These are phyloP conservation scores for Pseudoatta argentina DNA, from an alignment of 1,140 invertebrate genomes.

Conservation along the genomic window DNA sequence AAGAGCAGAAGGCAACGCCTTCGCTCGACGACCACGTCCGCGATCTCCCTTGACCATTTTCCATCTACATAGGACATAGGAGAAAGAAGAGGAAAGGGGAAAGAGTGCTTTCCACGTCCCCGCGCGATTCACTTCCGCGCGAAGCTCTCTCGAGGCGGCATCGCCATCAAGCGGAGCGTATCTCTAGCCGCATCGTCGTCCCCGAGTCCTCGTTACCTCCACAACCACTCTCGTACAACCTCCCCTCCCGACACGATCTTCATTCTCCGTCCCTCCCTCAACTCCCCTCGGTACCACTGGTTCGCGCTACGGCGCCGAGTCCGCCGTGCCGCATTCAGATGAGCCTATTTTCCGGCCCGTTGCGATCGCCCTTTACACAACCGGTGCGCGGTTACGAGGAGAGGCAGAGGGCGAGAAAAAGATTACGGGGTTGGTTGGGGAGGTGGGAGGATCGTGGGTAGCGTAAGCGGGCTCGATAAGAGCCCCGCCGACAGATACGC, in stretches of 20 bases:
- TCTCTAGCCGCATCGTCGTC: slow-evolving; percentile 61
- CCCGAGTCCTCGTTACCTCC: slow-evolving; percentile 60
- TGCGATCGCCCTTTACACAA: slow-evolving; percentile 74
- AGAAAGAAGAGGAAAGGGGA: too few relatives aligned
- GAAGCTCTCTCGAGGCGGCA: slow-evolving; percentile 52
- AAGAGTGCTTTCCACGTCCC: slow-evolving; percentile 55
- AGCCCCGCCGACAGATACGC: slow-evolving; percentile 53
- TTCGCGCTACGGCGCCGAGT: slow-evolving; percentile 35
- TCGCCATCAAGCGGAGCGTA: slow-evolving; percentile 60
- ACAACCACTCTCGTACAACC: slow-evolving; percentile 49
- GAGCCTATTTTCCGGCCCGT: slow-evolving; percentile 82
- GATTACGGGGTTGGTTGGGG: slow-evolving; percentile 34
- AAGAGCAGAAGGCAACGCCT: slow-evolving; percentile 6
- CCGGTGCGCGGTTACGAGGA: slow-evolving; percentile 65
- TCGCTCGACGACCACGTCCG: slow-evolving; percentile 16
- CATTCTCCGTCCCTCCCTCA: slow-evolving; percentile 66
- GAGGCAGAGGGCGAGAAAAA: slow-evolving; percentile 52
- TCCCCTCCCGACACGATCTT: slow-evolving; percentile 54
- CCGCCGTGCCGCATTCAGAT: slow-evolving; percentile 79
- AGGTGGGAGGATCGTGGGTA: neutral
- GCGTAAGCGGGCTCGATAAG: slow-evolving; percentile 47
- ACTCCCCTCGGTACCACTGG: slow-evolving; percentile 45
- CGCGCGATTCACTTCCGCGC: slow-evolving; percentile 57
- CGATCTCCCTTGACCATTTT: slow-evolving; percentile 55
- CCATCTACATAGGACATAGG: slow-evolving; percentile 33